A percentile compares a stretch with the other conserved stretches of the same genome.
Conservation (phyloP, 2,797 vertebrate species). For the Sebastes baramenuke region DNA sequence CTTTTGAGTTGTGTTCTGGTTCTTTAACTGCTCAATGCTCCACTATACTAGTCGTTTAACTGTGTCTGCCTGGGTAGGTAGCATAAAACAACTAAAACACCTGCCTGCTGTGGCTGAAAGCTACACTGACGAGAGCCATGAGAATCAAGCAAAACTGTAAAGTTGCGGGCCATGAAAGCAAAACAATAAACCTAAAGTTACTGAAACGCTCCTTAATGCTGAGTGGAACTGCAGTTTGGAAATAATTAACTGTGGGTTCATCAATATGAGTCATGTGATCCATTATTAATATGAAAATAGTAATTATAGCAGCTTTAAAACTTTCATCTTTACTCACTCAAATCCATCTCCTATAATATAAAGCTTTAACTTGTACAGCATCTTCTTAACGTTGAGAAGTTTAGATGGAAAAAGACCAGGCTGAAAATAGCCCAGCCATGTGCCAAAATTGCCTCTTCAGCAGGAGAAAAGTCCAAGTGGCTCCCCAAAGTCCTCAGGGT, state of each 20-base stretch:
- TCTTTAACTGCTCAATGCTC: background rate
- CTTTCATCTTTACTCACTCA: background rate
- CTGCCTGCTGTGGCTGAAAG: background rate
- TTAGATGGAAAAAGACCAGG: conserved; percentile 1
- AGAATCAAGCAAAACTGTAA: background rate
- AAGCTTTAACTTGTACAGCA: background rate
- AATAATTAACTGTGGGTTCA: background rate
- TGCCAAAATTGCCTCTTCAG: conserved; percentile 33
- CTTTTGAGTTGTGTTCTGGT: background rate
- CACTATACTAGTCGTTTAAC: background rate
- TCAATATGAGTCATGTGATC: background rate
- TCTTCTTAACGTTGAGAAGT: background rate
- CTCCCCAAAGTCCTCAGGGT: conserved; percentile 42
- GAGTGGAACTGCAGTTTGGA: background rate
- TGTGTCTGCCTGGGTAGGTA: background rate
- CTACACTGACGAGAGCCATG: background rate
- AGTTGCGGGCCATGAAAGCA: background rate
- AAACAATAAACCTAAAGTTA: background rate
- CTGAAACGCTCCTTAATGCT: background rate
- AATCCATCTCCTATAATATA: background rate
- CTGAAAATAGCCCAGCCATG: background rate
- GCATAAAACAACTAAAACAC: background rate
- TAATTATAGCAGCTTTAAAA: background rate
- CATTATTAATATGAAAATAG: background rate
- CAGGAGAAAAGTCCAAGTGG: conserved; percentile 42